Evolutionary conservation across 2,113 vertebrate genomes (phyloP), one percentile per base, ranked within the genome.

Genomic region (Gila orcuttii): DNA sequence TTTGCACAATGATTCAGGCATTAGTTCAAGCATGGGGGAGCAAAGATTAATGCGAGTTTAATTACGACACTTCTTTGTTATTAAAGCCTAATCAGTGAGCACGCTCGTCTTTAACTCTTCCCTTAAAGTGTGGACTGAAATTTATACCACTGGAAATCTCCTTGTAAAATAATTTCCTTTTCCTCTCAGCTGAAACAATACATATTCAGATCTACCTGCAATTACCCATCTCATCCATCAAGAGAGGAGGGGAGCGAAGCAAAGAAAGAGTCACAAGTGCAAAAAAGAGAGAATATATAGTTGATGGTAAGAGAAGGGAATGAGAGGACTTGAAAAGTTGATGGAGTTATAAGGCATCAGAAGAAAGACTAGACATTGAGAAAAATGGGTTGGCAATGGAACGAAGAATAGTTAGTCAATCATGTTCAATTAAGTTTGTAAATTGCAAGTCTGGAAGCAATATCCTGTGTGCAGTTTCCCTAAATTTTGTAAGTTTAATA

Each of bases 41-140:
- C 79, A 31, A 78, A 92, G 91, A 95, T 94, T 94, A 92, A 95
- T 95, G 91, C 88, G 89, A 94, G 93, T 95, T 93, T 95, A 95
- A 95, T 95, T 94, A 94, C 91, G 91, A 93, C 92, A 94, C 78
- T 79, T 91, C 92, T 94, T 88, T 90, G 92, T 95, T 94, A 94
- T 94, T 93, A 94, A 94, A 93, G 76, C 74, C 87, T 94, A 94
- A 95, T 95, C 92, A 93, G 90, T 91, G 90, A 87, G 93, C 90
- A 91, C 93, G 92, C 93, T 94, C 93, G 93, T 94, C 91, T 93
- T 91, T 91, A 93, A 91, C 89, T 92, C 90, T 90, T 92, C 94
- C 92, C 93, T 93, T 95, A 93, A 71, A 89, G 89, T 85, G 84
- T 86, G 81, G 69, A 77, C 83, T 68, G 88, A 91, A 93, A 93